Evolutionary conservation across 2,113 vertebrate species (phyloP).

Genomic region (Tetrao urogallus): DNA sequence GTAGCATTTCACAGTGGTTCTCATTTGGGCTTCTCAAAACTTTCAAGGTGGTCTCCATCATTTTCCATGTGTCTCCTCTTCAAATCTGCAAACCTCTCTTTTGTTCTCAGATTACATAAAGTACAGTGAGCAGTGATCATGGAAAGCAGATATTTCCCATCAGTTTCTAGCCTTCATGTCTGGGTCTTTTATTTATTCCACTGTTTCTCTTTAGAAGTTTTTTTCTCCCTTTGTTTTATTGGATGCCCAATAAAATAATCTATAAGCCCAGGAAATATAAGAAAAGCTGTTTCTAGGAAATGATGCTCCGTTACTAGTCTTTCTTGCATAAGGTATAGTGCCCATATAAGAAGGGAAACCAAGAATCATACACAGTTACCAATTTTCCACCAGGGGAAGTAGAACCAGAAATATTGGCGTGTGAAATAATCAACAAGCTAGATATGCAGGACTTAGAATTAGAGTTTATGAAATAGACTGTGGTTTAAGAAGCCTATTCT

Average conservation of each 20-base stretch:
- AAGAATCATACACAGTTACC: neutral
- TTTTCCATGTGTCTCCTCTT: neutral
- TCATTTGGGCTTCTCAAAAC: neutral
- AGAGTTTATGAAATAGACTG: neutral
- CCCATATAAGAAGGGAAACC: neutral
- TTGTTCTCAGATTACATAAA: constrained; percentile 13
- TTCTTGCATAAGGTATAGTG: neutral
- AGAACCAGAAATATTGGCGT: neutral
- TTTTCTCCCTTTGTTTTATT: neutral
- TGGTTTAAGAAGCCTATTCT: neutral
- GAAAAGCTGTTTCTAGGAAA: neutral
- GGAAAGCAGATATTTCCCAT: neutral
- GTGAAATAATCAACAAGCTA: neutral
- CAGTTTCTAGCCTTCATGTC: neutral
- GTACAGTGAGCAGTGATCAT: neutral
- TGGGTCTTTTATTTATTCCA: neutral
- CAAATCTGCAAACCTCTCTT: neutral
- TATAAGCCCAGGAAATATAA: neutral
- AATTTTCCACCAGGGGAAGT: neutral
- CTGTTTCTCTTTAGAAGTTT: neutral
- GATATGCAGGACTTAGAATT: neutral
- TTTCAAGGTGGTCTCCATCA: neutral
- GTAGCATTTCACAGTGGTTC: neutral
- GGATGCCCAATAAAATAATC: neutral
- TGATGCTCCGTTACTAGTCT: neutral